Base-by-base conservation (phyloP, 1,140 invertebrate genomes). In the Caerostris extrusa region DNA sequence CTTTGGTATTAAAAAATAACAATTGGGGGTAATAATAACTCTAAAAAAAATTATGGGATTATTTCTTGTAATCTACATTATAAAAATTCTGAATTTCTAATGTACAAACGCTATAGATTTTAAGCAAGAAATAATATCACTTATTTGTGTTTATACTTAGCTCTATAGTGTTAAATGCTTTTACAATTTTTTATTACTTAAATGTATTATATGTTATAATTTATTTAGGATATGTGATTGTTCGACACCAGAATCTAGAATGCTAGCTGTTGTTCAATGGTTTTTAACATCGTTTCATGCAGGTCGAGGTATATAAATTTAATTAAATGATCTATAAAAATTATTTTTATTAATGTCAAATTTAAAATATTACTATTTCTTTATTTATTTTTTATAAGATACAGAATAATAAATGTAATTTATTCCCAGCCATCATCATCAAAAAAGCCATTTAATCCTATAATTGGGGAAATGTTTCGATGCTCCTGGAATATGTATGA, bases 371-470 rank as follows among this genome's bases (percentile, higher is more conserved):
- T 77, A 10, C 7, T 5, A 50, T 77, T 53, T 77, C 3, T 19
- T 12, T 34, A 5, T 12, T 17, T 64, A 6, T 89, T 56, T 19
- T 64, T 89, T 53, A 64, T 10, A 34, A 53, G 17, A 57, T 81
- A 10, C 56, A 5, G 0, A 67, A 5, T 77, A 53, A 77, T 50
- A 53, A 8, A 53, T 53, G 10, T 12, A 5, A 50, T 77, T 57
- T 88, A 17, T 77, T 55, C 64, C 17, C 50, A 94, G 94, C 98
- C 98, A 95, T 97, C 98, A 60, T 98, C 99, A 3, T 98, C 99
- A 90, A 99, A 99, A 96, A 99, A 99, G 96, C 99, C 99, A 1
- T 99, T 99, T 96, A 99, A 99, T 97, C 99, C 99, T 6, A 98
- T 99, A 94, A 96, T 99, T 94, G 99, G 99, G 0, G 99, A 99